phyloP scores from a whole-genome alignment of 2,113 vertebrate genomes.

The Marmota flaviventris region DNA sequence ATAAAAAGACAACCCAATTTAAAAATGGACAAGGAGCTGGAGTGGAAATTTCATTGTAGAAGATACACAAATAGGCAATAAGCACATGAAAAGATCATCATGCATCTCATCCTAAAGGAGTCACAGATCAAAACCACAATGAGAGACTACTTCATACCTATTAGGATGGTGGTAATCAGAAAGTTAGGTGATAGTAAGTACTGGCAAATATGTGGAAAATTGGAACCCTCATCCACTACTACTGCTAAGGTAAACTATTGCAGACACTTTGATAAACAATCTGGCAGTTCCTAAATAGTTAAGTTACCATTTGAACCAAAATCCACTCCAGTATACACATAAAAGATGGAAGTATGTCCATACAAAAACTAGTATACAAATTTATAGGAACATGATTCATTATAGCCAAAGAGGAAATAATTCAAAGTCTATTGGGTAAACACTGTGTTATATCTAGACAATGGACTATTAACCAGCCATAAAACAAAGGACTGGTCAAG shows the following conservation, averaged over 20 bases:
- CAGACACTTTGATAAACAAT: background rate
- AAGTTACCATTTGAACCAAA: background rate
- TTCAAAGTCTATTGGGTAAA: background rate
- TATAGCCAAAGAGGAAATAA: background rate
- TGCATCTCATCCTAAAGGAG: background rate
- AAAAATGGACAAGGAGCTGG: background rate
- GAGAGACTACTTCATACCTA: background rate
- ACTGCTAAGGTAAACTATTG: background rate
- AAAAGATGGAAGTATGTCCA: background rate
- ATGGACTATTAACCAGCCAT: background rate
- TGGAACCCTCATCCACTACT: background rate
- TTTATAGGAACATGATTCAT: background rate
- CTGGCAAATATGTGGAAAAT: background rate
- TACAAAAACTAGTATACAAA: background rate
- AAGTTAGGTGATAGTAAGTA: background rate
- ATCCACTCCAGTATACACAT: background rate
- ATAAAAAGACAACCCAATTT: constrained; percentile 21
- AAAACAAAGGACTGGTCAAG: background rate
- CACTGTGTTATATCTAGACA: background rate
- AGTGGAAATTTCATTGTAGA: background rate
- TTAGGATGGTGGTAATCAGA: background rate
- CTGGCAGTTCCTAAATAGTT: background rate
- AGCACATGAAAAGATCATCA: background rate
- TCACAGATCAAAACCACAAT: background rate
- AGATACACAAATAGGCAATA: background rate